A percentile compares a stretch with the other conserved stretches of the same genome.
Evolutionary conservation across 1,140 invertebrate genomes (phyloP).

Genomic region (Scaptomyza montana): DNA sequence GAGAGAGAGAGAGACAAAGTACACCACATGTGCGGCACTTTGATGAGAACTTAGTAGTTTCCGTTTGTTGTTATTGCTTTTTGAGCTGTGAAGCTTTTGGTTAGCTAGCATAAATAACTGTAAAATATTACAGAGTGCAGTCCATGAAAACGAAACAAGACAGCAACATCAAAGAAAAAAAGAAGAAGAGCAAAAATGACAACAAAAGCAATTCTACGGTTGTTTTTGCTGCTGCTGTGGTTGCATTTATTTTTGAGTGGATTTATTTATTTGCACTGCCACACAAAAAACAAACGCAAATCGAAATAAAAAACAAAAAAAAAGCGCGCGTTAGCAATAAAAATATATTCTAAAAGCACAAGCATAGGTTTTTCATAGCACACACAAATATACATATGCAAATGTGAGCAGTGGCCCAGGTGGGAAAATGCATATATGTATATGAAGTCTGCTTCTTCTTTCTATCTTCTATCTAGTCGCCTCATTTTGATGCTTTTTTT

Average conservation of each 20-base stretch:
- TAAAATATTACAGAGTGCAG: constrained; percentile 27
- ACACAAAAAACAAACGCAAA: constrained; percentile 21
- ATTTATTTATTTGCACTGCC: constrained; percentile 58
- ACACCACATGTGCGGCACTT: neutral
- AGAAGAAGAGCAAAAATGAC: neutral
- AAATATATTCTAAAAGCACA: constrained; percentile 36
- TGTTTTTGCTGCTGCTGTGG: constrained; percentile 24
- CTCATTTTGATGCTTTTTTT: constrained; percentile 58
- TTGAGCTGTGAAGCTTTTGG: constrained; percentile 16
- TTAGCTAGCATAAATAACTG: constrained; percentile 39
- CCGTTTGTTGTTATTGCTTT: constrained; percentile 8
- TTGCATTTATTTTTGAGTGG: constrained; percentile 54
- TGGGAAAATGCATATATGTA: constrained; percentile 47
- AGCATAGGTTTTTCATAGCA: constrained; percentile 14
- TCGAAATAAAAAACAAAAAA: constrained; percentile 26
- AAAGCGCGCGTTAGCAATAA: constrained; percentile 20
- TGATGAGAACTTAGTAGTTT: constrained; percentile 8
- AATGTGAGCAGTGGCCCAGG: constrained; percentile 42
- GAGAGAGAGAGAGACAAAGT: too few relatives aligned
- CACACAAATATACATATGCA: constrained; percentile 54
- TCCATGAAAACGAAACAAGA: constrained; percentile 16
- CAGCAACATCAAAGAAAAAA: constrained; percentile 14
- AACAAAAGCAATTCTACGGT: neutral
- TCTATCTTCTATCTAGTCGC: neutral
- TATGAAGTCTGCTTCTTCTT: neutral